These are phyloP conservation scores for Philhelius pedissequus DNA, from an alignment of 2,888 invertebrate species.

Conservation along the genomic window DNA sequence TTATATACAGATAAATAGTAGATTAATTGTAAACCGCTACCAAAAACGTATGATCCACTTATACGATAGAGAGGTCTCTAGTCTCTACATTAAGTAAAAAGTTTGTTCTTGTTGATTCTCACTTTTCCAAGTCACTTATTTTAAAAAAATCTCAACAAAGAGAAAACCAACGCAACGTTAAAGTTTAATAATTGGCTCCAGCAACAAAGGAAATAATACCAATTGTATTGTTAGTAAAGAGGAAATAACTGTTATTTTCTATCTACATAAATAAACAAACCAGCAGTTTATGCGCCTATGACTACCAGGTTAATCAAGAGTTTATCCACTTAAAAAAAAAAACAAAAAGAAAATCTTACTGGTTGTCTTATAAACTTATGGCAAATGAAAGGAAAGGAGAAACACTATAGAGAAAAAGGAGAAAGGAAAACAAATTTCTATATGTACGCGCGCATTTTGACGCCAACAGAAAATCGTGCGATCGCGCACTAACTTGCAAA, in stretches of 20 bases:
- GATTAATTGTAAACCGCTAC: no score
- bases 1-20: no score
- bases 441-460: slow-evolving; percentile 28
- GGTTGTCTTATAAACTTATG: background rate
- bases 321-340: background rate
- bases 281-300: background rate
- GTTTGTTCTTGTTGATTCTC: background rate
- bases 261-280: background rate
- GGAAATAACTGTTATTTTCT: slow-evolving; percentile 1
- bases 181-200: background rate
- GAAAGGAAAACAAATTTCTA: slow-evolving; percentile 57
- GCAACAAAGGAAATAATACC: background rate
- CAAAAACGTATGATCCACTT: no score
- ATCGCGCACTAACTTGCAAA: slow-evolving; percentile 13
- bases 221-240: background rate
- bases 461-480: slow-evolving; percentile 59
- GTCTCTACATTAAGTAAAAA: no score
- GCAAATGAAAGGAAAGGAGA: slow-evolving; percentile 47
- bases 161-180: background rate
- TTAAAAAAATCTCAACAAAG: background rate
- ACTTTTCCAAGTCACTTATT: background rate
- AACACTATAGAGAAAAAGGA: slow-evolving; percentile 35
- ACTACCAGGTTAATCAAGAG: slow-evolving; percentile 18
- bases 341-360: background rate
- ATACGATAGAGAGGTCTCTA: no score